These are phyloP conservation scores for Cephus sareptanus DNA, from an alignment of 2,888 invertebrate species.

Conservation along the genomic window DNA sequence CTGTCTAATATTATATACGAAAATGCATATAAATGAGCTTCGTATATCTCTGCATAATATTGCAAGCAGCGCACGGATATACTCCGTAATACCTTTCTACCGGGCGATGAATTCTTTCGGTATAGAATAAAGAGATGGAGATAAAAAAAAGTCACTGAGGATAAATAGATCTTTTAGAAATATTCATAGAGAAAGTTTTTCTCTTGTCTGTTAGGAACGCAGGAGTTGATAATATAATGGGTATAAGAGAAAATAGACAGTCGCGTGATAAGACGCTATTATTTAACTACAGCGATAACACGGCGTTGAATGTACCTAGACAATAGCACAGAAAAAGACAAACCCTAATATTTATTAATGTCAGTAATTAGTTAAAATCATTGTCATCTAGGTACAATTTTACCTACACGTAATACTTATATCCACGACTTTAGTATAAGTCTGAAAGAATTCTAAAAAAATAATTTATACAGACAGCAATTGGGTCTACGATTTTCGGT, in stretches of 20 bases:
- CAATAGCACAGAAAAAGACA: not conserved
- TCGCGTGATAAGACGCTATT: not conserved
- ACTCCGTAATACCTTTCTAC: not conserved
- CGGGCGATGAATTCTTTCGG: not conserved
- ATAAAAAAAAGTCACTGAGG: not conserved
- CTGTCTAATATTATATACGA: not conserved
- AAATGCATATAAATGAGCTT: not conserved
- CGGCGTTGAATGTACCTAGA: not conserved
- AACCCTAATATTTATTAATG: not conserved
- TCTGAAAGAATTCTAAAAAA: not conserved
- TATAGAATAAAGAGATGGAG: not conserved
- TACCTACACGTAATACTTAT: no score
- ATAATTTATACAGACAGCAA: not conserved
- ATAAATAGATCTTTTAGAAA: not conserved
- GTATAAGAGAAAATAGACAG: not conserved
- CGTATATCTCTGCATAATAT: not conserved
- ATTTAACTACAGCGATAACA: not conserved
- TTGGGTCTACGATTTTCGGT: not conserved
- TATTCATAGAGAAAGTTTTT: not conserved
- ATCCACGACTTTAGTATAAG: not conserved
- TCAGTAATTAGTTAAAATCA: not conserved
- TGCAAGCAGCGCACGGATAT: not conserved
- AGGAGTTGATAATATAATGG: not conserved
- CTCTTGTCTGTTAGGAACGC: not conserved
- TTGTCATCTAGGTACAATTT: not conserved